These are phyloP conservation scores for Marasmarcha lunaedactyla DNA, from an alignment of 2,888 invertebrate species.

Conservation along the genomic window DNA sequence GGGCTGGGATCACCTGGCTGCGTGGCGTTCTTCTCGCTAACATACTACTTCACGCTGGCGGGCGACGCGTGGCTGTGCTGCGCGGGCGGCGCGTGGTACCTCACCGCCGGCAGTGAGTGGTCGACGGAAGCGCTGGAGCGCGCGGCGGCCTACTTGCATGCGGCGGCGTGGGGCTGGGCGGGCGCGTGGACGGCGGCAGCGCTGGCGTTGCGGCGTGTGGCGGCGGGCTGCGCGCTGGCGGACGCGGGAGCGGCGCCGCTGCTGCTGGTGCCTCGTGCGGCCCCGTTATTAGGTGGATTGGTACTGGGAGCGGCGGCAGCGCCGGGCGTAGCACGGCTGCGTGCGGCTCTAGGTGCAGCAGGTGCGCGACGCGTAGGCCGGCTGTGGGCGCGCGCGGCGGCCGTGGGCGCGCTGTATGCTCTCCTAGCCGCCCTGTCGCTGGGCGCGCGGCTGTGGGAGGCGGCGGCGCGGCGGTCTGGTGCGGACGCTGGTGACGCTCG, in stretches of 20 bases:
- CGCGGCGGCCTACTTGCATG: conserved; percentile 87
- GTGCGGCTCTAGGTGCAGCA: conserved; percentile 58
- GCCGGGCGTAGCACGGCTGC: conserved; percentile 80
- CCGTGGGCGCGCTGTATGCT: conserved; percentile 83
- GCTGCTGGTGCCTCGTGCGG: conserved; percentile 71
- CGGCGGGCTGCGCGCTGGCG: conserved; percentile 80
- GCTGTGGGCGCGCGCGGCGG: conserved; percentile 80
- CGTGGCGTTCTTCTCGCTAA: conserved; percentile 79
- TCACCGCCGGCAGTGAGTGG: conserved; percentile 93
- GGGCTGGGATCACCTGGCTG: conserved; percentile 71
- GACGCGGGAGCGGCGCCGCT: conserved; percentile 71
- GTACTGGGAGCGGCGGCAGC: conserved; percentile 80
- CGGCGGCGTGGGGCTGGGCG: conserved; percentile 89
- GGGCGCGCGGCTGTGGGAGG: conserved; percentile 76
- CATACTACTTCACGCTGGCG: conserved; percentile 84
- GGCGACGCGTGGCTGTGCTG: conserved; percentile 90
- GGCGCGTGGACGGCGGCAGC: conserved; percentile 87
- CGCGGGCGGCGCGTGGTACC: conserved; percentile 89
- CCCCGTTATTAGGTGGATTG: conserved; percentile 76
- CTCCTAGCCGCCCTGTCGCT: conserved; percentile 78
- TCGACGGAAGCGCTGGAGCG: conserved; percentile 91
- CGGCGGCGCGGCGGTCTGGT: conserved; percentile 59
- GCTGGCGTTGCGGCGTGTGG: conserved; percentile 81
- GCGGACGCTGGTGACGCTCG: conserved; percentile 67
- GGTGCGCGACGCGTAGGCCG: conserved; percentile 79